Evolutionary conservation across 2,888 invertebrate genomes (phyloP).

Genomic region (Mesoligia furuncula): DNA sequence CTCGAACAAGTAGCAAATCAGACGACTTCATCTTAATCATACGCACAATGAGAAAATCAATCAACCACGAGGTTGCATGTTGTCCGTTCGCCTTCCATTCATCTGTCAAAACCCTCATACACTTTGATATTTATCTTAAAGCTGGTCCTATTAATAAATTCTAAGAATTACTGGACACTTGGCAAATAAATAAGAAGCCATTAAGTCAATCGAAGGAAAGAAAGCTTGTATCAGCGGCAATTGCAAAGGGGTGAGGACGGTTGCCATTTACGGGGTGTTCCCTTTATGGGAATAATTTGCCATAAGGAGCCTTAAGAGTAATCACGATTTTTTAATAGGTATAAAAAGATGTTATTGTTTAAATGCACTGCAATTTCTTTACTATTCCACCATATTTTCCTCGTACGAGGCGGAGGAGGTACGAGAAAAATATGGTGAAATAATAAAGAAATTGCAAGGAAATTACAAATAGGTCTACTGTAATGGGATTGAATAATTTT

Average conservation of each 20-base stretch:
- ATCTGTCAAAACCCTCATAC: slow-evolving; percentile 51
- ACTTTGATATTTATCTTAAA: slow-evolving; percentile 47
- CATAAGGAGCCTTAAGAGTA: neutral
- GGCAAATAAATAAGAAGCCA: slow-evolving; percentile 11
- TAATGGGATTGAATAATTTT: neutral
- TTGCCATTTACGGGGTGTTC: neutral
- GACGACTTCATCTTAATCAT: slow-evolving; percentile 30
- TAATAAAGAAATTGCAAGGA: neutral
- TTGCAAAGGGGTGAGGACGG: slow-evolving; percentile 11
- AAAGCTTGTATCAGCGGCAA: slow-evolving; percentile 14
- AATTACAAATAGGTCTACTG: slow-evolving; percentile 2
- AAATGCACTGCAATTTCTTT: no score
- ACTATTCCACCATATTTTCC: no score
- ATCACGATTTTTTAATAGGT: neutral
- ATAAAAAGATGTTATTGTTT: neutral
- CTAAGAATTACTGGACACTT: slow-evolving; percentile 30
- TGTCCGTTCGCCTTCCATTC: slow-evolving; percentile 35
- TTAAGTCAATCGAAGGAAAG: neutral
- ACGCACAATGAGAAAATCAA: slow-evolving; percentile 50
- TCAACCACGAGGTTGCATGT: slow-evolving; percentile 22
- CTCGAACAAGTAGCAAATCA: slow-evolving; percentile 19
- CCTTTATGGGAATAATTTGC: slow-evolving; percentile 27
- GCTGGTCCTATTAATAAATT: slow-evolving; percentile 21
- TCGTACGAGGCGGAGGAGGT: no score
- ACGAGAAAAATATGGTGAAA: neutral